phyloP scores from a whole-genome alignment of 1,140 invertebrate genomes.

The Bathynomus jamesi region DNA sequence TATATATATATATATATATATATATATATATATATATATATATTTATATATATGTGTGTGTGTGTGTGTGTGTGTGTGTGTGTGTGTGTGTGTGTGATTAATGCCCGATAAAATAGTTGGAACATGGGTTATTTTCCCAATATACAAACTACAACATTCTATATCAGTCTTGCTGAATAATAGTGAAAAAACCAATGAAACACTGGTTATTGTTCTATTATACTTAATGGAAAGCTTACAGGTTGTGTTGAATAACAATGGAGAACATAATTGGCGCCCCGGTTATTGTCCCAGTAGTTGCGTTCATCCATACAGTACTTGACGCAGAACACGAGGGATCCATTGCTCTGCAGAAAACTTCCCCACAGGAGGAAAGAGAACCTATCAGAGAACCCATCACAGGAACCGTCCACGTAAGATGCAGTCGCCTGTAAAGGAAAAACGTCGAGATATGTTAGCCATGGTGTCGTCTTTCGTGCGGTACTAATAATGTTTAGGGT shows the following conservation, averaged over 20 bases:
- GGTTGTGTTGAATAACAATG: slow-evolving; percentile 24
- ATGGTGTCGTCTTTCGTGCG: no score
- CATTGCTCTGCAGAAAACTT: slow-evolving; percentile 34
- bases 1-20: slow-evolving; percentile 11
- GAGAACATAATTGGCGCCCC: slow-evolving; percentile 59
- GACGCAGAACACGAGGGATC: slow-evolving; percentile 67
- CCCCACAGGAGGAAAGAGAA: slow-evolving; percentile 56
- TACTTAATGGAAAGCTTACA: background rate
- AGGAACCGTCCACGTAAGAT: slow-evolving; percentile 75
- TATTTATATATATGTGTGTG: background rate
- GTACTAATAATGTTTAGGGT: no score
- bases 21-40: slow-evolving; percentile 2
- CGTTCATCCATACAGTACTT: slow-evolving; percentile 60
- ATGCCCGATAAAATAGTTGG: no score
- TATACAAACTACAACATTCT: no score
- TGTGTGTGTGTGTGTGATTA: background rate
- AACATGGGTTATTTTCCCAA: no score
- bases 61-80: background rate
- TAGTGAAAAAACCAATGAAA: no score
- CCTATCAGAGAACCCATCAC: slow-evolving; percentile 81
- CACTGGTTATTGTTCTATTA: no score
- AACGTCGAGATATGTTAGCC: no score
- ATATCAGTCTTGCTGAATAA: no score
- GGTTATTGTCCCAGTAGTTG: slow-evolving; percentile 89
- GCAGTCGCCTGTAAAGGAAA: slow-evolving; percentile 42